These are phyloP conservation scores for Lacerta viridis DNA, from an alignment of 2,797 vertebrate genomes.

Conservation along the genomic window DNA sequence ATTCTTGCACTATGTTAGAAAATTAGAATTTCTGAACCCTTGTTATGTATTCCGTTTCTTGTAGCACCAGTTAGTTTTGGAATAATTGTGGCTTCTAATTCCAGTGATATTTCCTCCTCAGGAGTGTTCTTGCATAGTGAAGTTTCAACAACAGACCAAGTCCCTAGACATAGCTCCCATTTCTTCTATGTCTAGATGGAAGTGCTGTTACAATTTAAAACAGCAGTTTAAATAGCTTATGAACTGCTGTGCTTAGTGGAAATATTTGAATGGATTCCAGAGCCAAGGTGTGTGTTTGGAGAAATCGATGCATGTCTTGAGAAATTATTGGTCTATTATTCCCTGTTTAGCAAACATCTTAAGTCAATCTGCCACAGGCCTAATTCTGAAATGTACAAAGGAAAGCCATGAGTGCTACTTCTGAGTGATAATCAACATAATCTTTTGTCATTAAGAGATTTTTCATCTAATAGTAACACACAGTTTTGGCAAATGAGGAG, in stretches of 20 bases:
- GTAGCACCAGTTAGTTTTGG: constrained; percentile 39
- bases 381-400: constrained; percentile 19
- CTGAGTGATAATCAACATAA: neutral
- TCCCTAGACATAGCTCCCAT: constrained; percentile 63
- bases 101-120: constrained; percentile 71
- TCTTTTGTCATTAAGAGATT: neutral
- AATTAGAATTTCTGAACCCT: neutral
- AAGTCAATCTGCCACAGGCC: neutral
- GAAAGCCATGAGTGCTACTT: neutral
- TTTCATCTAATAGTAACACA: neutral
- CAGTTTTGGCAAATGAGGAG: constrained; percentile 1
- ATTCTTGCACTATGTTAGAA: neutral
- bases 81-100: constrained; percentile 73
- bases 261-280: constrained; percentile 65
- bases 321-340: constrained; percentile 16
- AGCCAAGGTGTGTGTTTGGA: constrained; percentile 35
- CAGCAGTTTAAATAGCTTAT: constrained; percentile 59
- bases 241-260: constrained; percentile 49
- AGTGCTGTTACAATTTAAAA: constrained; percentile 57
- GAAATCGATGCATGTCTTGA: constrained; percentile 36
- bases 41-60: neutral
- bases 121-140: constrained; percentile 61
- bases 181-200: constrained; percentile 70
- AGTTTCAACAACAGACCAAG: constrained; percentile 70
- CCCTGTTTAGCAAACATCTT: constrained; percentile 20